Base-by-base conservation (phyloP, 2,113 vertebrate species). In the Equus przewalskii region DNA sequence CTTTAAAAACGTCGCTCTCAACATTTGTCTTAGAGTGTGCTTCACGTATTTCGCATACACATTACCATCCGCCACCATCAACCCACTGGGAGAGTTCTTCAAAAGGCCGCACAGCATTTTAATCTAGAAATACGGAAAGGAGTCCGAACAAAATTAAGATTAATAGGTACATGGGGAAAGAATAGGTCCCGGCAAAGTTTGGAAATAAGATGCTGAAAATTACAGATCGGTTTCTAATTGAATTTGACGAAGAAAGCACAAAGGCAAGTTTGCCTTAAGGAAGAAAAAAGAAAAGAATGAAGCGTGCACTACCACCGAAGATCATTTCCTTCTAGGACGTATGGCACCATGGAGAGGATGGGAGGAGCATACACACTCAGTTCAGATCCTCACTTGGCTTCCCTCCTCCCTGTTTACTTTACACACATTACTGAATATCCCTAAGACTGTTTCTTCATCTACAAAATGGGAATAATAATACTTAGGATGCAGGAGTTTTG, bases 241-340 rank as follows among this genome's bases (percentile, higher is more conserved):
- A 51, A 79, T 67, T 46, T 72, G 46, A 65, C 60, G 19, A 89
- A 89, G 78, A 79, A 85, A 76, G 15, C 30, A 70, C 2, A 22
- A 86, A 82, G 44, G 14, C 22, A 79, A 11, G n/a, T 60, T 64
- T 46, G 28, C 33, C 33, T 89, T 44, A n/a, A 85, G 13, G 33
- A 16, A 18, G 14, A 60, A 19, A 22, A 56, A 15, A 19, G 16
- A 30, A 19, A 65, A 65, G 26, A 36, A 36, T 26, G 1, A 5
- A 6, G 11, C 9, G 2, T 6, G 4, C 49, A 21, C 1, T 7
- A 10, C 1, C 2, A 2, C 5, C 1, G 5, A 51, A 11, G 15
- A 67, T 6, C 6, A 67, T 44, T 56, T 83, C 49, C 3, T 91
- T 79, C 82, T 19, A 18, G 69, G 49, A 46, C 22, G 2, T 10